phyloP scores from a whole-genome alignment of 2,797 vertebrate species.

The Alouatta caraya region DNA sequence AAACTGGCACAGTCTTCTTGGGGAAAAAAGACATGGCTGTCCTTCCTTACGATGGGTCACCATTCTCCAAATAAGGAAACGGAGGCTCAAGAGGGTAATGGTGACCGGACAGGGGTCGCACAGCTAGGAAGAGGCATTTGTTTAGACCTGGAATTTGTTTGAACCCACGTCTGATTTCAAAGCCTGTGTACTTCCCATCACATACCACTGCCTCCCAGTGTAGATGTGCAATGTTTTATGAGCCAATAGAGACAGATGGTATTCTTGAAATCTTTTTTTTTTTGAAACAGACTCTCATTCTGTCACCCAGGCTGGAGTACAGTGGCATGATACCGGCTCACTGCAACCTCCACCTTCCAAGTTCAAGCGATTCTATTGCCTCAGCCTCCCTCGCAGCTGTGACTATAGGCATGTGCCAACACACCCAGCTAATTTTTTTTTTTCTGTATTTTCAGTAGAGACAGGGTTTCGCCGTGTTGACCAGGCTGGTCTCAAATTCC shows the following conservation, averaged over 20 bases:
- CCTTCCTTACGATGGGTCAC: background rate
- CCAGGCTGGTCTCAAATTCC: background rate
- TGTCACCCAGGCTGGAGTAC: background rate
- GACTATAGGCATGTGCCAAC: background rate
- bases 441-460: background rate
- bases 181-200: background rate
- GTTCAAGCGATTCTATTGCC: background rate
- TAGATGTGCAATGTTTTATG: background rate
- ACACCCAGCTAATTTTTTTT: background rate
- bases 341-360: background rate
- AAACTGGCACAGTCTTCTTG: background rate
- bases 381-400: background rate
- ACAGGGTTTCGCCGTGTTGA: background rate
- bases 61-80: background rate
- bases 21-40: background rate
- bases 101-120: background rate
- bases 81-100: background rate
- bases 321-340: too few relatives aligned
- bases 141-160: background rate
- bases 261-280: background rate
- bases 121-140: background rate
- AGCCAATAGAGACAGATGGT: background rate
- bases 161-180: background rate
- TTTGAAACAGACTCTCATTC: background rate
- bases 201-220: background rate